phyloP scores from a whole-genome alignment of 2,888 invertebrate species.

The Eutolmus rufibarbis region DNA sequence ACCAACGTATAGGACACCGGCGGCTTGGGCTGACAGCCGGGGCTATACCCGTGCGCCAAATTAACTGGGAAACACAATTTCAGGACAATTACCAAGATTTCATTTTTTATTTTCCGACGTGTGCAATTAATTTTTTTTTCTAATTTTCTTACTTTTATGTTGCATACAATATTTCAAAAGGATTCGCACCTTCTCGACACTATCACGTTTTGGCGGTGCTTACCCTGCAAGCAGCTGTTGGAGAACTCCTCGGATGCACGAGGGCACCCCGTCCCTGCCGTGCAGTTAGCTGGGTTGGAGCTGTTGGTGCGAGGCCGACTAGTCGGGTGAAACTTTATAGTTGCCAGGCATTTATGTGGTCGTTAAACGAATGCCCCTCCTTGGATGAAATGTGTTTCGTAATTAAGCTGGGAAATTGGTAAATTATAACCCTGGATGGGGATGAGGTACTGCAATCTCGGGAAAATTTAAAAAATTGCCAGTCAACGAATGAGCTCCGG shows the following conservation, averaged over 20 bases:
- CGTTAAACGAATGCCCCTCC: conserved; percentile 35
- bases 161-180: conserved; percentile 24
- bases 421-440: conserved; percentile 54
- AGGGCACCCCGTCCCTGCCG: not conserved
- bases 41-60: too few relatives aligned
- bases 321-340: not conserved
- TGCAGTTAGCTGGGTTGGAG: too few relatives aligned
- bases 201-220: not conserved
- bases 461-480: conserved; percentile 19
- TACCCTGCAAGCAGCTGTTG: not conserved
- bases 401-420: conserved; percentile 62
- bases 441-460: conserved; percentile 12
- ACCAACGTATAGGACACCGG: too few relatives aligned
- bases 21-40: too few relatives aligned
- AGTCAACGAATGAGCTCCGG: conserved; percentile 16
- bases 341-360: conserved; percentile 30
- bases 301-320: not conserved
- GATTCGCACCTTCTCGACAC: conserved; percentile 7
- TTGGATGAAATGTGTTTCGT: conserved; percentile 61
- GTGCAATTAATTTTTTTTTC: too few relatives aligned
- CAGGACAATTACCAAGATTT: too few relatives aligned
- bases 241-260: not conserved
- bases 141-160: not conserved
- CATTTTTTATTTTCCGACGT: too few relatives aligned
- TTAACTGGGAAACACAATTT: too few relatives aligned